Conservation (phyloP, 2,113 vertebrate species). For the Vireo altiloquus region DNA sequence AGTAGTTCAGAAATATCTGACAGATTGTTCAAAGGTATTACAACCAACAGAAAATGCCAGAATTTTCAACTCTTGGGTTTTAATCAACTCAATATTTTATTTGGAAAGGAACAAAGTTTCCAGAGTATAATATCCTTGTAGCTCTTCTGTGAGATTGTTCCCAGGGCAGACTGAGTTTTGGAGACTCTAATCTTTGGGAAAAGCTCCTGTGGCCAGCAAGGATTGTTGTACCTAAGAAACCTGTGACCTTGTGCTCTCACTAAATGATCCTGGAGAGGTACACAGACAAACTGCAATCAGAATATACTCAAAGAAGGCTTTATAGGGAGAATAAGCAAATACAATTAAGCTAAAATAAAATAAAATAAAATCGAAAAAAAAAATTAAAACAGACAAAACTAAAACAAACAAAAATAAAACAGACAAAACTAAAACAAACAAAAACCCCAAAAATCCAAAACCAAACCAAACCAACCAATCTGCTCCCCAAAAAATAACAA, state of each 20-base stretch:
- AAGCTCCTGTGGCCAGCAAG: neutral
- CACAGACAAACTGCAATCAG: neutral
- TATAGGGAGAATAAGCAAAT: neutral
- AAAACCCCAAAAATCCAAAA: neutral
- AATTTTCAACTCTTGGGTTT: neutral
- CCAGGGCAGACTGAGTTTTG: neutral
- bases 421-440: neutral
- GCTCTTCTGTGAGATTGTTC: neutral
- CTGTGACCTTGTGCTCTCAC: neutral
- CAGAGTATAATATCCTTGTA: neutral
- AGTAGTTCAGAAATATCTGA: neutral
- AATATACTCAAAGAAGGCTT: neutral
- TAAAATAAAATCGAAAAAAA: too few species aligned
- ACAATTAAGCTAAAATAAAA: neutral
- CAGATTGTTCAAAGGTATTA: neutral
- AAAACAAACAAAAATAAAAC: neutral
- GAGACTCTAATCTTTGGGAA: neutral
- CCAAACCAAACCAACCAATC: neutral
- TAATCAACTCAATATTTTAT: neutral
- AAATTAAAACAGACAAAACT: too few species aligned
- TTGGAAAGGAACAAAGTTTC: neutral
- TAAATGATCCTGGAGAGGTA: neutral
- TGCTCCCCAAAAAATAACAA: fast-evolving
- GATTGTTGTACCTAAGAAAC: neutral
- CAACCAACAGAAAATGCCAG: neutral